A percentile compares a stretch with the other conserved stretches of the same genome.
phyloP scores from a whole-genome alignment of 2,888 invertebrate genomes.

The Merodon equestris region DNA sequence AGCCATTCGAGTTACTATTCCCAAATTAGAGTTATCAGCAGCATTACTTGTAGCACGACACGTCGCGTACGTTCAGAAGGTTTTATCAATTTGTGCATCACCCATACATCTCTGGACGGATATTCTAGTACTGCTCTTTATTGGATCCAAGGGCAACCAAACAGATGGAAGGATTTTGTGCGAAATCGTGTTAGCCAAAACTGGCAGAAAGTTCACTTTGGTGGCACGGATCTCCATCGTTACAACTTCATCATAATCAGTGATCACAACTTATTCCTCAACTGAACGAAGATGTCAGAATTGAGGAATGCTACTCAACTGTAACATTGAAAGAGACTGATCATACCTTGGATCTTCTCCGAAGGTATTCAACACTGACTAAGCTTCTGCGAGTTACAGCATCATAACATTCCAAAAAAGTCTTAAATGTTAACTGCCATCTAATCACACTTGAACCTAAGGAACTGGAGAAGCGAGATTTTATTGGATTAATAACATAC shows the following conservation, averaged over 20 bases:
- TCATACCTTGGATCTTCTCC: too few species aligned
- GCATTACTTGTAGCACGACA: not conserved
- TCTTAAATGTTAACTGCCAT: too few species aligned
- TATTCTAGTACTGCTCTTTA: not conserved
- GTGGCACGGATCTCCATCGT: not conserved
- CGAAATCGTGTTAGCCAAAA: not conserved
- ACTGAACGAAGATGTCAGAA: too few species aligned
- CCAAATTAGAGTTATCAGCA: too few species aligned
- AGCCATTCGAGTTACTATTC: too few species aligned
- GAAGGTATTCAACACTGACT: too few species aligned
- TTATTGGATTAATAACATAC: conserved; percentile 19
- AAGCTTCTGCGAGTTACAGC: too few species aligned
- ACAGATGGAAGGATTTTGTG: too few species aligned
- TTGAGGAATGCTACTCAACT: too few species aligned
- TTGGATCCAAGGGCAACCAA: too few species aligned
- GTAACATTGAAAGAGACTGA: not conserved
- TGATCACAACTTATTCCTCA: too few species aligned
- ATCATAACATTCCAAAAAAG: too few species aligned
- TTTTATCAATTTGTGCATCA: not conserved
- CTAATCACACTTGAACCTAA: conserved; percentile 1
- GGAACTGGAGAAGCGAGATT: conserved; percentile 10
- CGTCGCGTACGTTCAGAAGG: not conserved
- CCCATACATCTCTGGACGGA: not conserved
- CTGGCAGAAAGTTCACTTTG: not conserved
- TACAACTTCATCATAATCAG: not conserved